These are phyloP conservation scores for Phasia obesa DNA, from an alignment of 2,888 invertebrate genomes.

Conservation along the genomic window DNA sequence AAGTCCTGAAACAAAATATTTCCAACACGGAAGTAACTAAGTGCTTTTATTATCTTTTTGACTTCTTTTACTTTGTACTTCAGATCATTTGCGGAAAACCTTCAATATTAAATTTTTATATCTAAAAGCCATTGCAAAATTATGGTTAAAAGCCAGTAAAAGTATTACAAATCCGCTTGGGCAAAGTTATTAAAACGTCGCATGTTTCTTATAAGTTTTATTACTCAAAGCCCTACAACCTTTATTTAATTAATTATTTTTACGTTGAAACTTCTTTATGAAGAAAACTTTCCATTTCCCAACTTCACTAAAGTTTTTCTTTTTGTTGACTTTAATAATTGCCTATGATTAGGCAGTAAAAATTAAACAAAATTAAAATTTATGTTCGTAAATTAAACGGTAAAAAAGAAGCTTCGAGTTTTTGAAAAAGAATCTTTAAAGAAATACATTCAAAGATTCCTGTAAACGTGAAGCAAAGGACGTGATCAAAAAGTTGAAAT, in stretches of 20 bases:
- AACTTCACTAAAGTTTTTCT: too few species aligned
- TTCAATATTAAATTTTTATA: neutral
- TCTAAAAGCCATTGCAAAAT: neutral
- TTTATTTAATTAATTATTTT: too few species aligned
- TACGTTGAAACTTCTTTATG: too few species aligned
- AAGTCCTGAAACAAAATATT: too few species aligned
- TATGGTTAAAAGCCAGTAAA: neutral
- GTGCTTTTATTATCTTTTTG: conserved; percentile 13
- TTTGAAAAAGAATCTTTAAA: conserved; percentile 3
- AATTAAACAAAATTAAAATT: neutral
- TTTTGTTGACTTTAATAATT: neutral
- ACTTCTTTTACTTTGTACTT: neutral
- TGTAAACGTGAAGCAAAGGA: neutral
- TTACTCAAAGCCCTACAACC: too few species aligned
- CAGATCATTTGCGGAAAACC: neutral
- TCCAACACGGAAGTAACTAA: neutral
- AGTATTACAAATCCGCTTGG: too few species aligned
- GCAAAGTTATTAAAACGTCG: too few species aligned
- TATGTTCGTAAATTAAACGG: neutral
- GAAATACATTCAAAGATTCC: neutral
- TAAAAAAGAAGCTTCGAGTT: neutral
- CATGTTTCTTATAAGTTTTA: too few species aligned
- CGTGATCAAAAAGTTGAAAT: conserved; percentile 34
- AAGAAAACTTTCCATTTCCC: too few species aligned
- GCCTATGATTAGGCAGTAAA: neutral